Percentiles rank a stretch among this genome's conserved stretches.
Evolutionary conservation across 30 jellyfish, hydroid and myxozoan species (phyloP).

Genomic region (Cassiopea andromeda): DNA sequence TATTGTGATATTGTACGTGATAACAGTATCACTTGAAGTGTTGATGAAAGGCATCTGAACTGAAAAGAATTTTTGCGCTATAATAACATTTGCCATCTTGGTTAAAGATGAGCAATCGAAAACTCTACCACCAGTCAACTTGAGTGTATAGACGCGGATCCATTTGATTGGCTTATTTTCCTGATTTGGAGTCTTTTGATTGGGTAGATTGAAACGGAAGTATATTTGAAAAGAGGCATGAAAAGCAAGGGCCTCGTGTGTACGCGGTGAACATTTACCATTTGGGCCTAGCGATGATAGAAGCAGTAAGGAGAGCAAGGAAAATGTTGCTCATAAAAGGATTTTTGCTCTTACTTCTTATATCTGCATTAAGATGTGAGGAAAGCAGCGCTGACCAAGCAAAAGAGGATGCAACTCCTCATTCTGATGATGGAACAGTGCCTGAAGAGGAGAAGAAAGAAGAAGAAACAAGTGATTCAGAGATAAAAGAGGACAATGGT

Average conservation of each 20-base stretch:
- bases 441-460: conserved; percentile 27
- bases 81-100: too few species aligned
- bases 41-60: too few species aligned
- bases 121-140: neutral
- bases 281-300: conserved; percentile 43
- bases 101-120: neutral
- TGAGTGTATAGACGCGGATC: conserved; percentile 62
- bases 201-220: conserved; percentile 13
- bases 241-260: conserved; percentile 37
- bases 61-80: too few species aligned
- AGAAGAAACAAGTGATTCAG: neutral
- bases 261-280: neutral
- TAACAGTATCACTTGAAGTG: too few species aligned
- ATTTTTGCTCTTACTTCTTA: conserved; percentile 1
- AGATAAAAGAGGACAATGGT: conserved; percentile 77
- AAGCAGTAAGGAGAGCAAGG: neutral
- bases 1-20: too few species aligned
- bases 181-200: conserved; percentile 55
- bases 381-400: conserved; percentile 7
- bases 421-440: neutral
- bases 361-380: conserved; percentile 31
- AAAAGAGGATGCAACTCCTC: neutral
- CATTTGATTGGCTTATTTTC: conserved; percentile 21
- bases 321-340: conserved; percentile 20
- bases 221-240: conserved; percentile 36